Evolutionary conservation across 2,797 vertebrate species (phyloP).

Genomic region (Acrocephalus scirpaceus): DNA sequence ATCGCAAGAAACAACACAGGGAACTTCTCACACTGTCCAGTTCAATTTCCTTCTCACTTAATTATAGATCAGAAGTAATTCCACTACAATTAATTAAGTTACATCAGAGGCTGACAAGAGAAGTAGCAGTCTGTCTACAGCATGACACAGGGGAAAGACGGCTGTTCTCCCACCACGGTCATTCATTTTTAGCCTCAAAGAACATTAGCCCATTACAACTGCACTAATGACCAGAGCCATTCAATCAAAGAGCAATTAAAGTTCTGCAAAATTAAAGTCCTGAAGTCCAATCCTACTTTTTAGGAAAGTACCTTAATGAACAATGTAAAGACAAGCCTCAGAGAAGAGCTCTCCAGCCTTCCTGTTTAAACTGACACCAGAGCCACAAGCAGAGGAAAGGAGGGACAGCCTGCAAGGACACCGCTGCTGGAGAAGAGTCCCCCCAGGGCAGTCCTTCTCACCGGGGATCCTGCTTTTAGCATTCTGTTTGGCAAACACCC

Average conservation of each 20-base stretch:
- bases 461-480: background rate
- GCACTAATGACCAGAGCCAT: background rate
- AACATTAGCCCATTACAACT: background rate
- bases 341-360: background rate
- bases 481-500: accelerated
- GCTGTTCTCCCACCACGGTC: background rate
- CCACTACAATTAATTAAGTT: constrained; percentile 62
- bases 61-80: constrained; percentile 59
- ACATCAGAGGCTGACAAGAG: constrained; percentile 28
- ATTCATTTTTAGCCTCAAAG: constrained; percentile 13
- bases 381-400: background rate
- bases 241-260: background rate
- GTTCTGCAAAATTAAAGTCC: background rate
- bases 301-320: background rate
- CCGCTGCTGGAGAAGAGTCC: background rate
- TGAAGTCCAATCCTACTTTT: background rate
- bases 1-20: constrained; percentile 14
- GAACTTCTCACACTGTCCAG: constrained; percentile 57
- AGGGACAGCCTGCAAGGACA: background rate
- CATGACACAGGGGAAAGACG: background rate
- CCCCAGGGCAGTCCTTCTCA: background rate
- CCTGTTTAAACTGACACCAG: background rate
- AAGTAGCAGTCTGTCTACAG: constrained; percentile 21
- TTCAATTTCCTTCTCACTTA: constrained; percentile 51
- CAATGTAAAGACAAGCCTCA: background rate